Evolutionary conservation across 2,797 vertebrate genomes (phyloP), one percentile per base, ranked within the genome.

Genomic region (Peromyscus melanophrys): DNA sequence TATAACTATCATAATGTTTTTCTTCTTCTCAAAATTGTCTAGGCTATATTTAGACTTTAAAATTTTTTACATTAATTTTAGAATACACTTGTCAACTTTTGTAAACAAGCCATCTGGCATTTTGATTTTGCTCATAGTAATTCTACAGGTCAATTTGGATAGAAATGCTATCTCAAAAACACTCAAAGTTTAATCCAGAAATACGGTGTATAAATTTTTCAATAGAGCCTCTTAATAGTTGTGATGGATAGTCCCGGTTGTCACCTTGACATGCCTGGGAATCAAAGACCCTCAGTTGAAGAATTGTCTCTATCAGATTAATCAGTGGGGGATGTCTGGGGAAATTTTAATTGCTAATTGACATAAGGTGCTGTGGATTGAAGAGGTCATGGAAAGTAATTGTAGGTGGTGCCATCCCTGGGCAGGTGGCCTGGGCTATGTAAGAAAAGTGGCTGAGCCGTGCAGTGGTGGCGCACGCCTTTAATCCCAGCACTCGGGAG

Each of bases 61-160:
- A 31, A 21, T 76, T 81, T 65, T 93, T 59, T 29, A 87, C 55
- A 67, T 87, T 93, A 80, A 89, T 52, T 96, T 96, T 90, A 93
- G 78, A 73, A 75, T 57, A 31, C 14, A 17, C n/a, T 94, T 85
- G 80, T 86, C 65, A 89, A 89, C 67, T 82, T 94, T 87, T 88
- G 52, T 57, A 91, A 94, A 69, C 12, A 92, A 84, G 31, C 69
- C 57, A 75, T 57, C 61, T 89, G 78, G 61, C 63, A 89, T 73
- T 92, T 96, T 91, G 19, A 87, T 71, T 92, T 83, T 46, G 40
- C 43, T 73, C 84, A 46, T 29, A 77, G 12, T 94, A 69, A 29
- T 55, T 92, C 52, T 89, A 10, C 63, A 57, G n/a, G n/a, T 92
- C 61, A 94, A 37, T 89, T 78, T 67, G 37, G n/a, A 31, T 25